phyloP scores from a whole-genome alignment of 2,797 vertebrate genomes.

The Lateolabrax maculatus region DNA sequence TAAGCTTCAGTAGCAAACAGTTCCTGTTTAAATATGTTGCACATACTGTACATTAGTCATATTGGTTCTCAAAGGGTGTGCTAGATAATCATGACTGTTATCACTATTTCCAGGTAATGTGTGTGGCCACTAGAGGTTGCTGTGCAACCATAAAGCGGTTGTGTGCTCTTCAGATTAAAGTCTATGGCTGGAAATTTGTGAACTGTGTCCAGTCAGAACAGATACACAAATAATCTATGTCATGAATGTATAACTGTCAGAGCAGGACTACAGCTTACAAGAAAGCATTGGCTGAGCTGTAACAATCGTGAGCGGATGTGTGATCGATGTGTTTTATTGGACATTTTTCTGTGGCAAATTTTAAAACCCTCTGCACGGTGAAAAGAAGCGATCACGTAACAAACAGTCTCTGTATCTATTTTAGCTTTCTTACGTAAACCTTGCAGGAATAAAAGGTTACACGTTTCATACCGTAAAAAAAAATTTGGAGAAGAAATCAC shows the following conservation, averaged over 20 bases:
- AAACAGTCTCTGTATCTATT: conserved; percentile 8
- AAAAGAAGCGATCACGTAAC: not conserved
- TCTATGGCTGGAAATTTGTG: not conserved
- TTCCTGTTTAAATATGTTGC: conserved; percentile 7
- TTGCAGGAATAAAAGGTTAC: not conserved
- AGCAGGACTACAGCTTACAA: not conserved
- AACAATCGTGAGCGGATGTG: not conserved
- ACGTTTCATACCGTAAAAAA: no score
- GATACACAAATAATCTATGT: not conserved
- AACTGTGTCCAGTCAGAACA: not conserved
- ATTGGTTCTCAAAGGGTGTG: conserved; percentile 10
- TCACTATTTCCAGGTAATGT: not conserved
- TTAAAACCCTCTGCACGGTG: not conserved
- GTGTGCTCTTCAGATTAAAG: not conserved
- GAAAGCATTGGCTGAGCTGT: not conserved
- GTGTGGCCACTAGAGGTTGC: conserved; percentile 74
- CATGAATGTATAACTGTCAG: not conserved
- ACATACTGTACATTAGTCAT: not conserved
- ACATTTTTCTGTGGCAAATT: not conserved
- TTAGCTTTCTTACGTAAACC: conserved; percentile 7
- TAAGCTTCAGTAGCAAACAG: not conserved
- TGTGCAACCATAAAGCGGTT: conserved; percentile 48
- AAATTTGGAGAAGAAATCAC: no score
- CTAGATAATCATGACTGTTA: not conserved
- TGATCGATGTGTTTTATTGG: not conserved